Evolutionary conservation across 2,797 vertebrate species (phyloP), one percentile per base, ranked within the genome.

Genomic region (Alexandromys oeconomus): DNA sequence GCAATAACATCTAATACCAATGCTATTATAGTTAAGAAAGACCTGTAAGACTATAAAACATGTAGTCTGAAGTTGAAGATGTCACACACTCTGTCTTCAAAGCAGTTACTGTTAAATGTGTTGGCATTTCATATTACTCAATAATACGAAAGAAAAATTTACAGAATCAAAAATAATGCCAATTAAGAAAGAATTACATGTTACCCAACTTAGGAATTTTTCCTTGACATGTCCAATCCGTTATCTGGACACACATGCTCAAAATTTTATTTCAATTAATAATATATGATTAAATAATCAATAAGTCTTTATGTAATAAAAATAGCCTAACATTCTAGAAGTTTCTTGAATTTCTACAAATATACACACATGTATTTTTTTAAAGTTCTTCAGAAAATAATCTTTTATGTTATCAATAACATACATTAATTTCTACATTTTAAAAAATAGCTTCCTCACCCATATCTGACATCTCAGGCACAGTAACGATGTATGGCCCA

Each of bases 401-500:
- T 29, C 51, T 63, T 78, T 57, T 54, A 4, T 11, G 29, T 84
- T 40, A 40, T 34, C 54, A 67, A 19, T 76, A 61, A 51, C 76
- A 95, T 77, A 91, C 77, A 7, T 67, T 9, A 43, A 67, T 14
- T 94, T 11, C 0, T 2, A 11, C 67, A 92, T 40, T 27, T 87
- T 19, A 96, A 92, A 96, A 63, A 78, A 61, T 79, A 9, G 2
- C 34, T 80, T 97, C 97, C 99, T 99, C 98, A 99, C 99, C 99
- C 98, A 99, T 98, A 98, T 99, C 99, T 93, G 99, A 99, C 99
- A 99, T 99, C 99, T 99, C 99, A 57, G 99, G 99, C 97, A 99
- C 99, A 74, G 98, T 98, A 29, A 99, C 99, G 48, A 99, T 99
- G 86, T 99, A 99, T 0, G 99, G 99, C 93, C 99, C 99, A 46